Evolutionary conservation across 64 coral and sea anemone species (phyloP).

Genomic region (Stylophora pistillata): DNA sequence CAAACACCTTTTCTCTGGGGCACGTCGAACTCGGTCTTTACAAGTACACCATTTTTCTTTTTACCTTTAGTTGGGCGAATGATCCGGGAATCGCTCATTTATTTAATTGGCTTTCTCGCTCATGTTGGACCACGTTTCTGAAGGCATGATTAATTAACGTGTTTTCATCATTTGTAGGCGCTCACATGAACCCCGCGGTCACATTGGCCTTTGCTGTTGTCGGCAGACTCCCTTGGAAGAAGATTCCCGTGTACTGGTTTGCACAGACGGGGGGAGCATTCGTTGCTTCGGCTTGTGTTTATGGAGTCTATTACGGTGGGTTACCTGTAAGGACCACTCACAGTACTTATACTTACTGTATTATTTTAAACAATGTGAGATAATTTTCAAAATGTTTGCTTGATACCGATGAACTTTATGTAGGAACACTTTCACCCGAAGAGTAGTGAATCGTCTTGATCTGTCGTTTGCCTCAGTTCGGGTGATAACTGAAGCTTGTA

Average conservation of each 20-base stretch:
- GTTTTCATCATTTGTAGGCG: constrained; percentile 30
- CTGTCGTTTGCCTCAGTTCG: no score
- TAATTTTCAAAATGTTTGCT: background rate
- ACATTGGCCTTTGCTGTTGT: constrained; percentile 64
- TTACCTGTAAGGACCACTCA: background rate
- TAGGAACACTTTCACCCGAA: no score
- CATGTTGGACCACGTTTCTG: background rate
- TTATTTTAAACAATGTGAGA: background rate
- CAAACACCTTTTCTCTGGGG: background rate
- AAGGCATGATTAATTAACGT: background rate
- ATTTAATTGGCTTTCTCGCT: background rate
- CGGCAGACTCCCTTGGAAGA: constrained; percentile 59
- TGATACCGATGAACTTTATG: background rate
- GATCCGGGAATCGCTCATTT: no score
- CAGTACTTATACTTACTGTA: background rate
- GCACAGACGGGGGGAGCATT: constrained; percentile 60
- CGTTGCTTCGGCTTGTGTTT: constrained; percentile 54
- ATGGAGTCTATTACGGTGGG: constrained; percentile 72
- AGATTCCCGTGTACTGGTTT: constrained; percentile 64
- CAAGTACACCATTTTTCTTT: no score
- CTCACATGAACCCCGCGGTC: constrained; percentile 79
- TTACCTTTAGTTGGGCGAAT: no score
- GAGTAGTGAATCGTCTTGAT: no score
- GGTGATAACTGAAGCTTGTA: no score
- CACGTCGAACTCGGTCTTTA: no score